Base-by-base conservation (phyloP, 2,113 vertebrate genomes). In the Siniperca chuatsi region DNA sequence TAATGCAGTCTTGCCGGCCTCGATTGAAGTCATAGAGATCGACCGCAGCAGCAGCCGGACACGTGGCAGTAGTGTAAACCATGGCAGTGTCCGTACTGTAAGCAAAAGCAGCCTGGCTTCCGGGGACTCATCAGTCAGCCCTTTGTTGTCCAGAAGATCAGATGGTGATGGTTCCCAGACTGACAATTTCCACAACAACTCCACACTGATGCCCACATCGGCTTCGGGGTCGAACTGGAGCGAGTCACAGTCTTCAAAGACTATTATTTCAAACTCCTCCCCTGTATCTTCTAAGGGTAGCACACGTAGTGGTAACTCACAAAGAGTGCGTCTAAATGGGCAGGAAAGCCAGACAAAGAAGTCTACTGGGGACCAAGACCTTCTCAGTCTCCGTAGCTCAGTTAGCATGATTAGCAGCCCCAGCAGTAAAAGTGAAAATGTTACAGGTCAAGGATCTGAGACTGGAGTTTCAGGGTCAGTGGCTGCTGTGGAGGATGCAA, bases 11-110 rank as follows among this genome's bases (percentile, higher is more conserved):
- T 92, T 99, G 87, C 97, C 98, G 0, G 96, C 96, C 73, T 96
- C 97, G 0, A 94, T 99, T 94, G 97, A 99, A 0, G 97, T 99
- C 71, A 98, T 99, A 65, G 97, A 98, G 76, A 96, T 99, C 75
- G 96, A 94, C 80, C 93, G 90, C 29, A 81, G 92, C 73, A 87
- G n/a, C 90, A 96, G 95, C 42, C 93, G 93, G 37, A 91, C 69
- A 37, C 82, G 42, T 55, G 84, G 88, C 48, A 78, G 44, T 70
- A 83, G 77, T 60, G 37, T 85, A 37, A 88, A 80, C 68, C 84
- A 91, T 7, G 57, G 86, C 9, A 42, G 95, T 42, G 94, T 97
- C 67, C 95, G 96, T 66, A 96, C 97, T 0, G 93, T 97, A 75
- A 98, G 97, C 96, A 97, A 97, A 90, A 97, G 95, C 93, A 98